Percentiles rank a stretch among this genome's conserved stretches.
These are phyloP conservation scores for Lithophane socia DNA, from an alignment of 2,888 invertebrate species.

Conservation along the genomic window DNA sequence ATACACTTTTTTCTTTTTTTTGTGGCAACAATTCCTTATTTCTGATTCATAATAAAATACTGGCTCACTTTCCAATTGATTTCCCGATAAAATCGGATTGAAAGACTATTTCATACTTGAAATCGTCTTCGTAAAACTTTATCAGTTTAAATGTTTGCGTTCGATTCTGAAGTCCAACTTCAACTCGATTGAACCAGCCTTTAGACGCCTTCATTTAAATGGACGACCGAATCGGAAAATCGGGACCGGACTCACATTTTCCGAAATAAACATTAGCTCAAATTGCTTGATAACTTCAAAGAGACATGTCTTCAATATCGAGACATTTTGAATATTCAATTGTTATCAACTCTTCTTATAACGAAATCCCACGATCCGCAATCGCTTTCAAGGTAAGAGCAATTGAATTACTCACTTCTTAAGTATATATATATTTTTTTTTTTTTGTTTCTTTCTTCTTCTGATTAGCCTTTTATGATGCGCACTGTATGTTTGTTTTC, in stretches of 20 bases:
- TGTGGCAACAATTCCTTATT: not conserved
- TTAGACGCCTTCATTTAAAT: conserved; percentile 19
- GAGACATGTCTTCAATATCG: conserved; percentile 36
- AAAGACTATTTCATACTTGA: not conserved
- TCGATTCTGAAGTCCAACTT: conserved; percentile 20
- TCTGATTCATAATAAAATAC: not conserved
- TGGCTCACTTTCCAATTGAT: not conserved
- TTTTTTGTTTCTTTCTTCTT: no score
- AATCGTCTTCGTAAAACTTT: conserved; percentile 18
- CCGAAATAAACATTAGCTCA: not conserved
- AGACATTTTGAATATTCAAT: conserved; percentile 29
- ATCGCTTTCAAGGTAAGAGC: no score
- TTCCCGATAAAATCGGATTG: conserved; percentile 1
- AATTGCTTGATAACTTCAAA: conserved; percentile 27
- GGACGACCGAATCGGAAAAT: not conserved
- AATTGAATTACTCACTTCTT: no score
- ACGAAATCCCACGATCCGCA: no score
- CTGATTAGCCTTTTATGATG: no score
- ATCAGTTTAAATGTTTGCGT: conserved; percentile 26
- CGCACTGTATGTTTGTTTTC: no score
- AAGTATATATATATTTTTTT: no score
- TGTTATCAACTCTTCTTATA: not conserved
- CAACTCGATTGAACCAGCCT: conserved; percentile 4
- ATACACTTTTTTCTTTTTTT: not conserved
- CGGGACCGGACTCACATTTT: not conserved